These are phyloP conservation scores for Caenorhabditis briggsae DNA, from an alignment of 1,140 invertebrate species.

Conservation along the genomic window DNA sequence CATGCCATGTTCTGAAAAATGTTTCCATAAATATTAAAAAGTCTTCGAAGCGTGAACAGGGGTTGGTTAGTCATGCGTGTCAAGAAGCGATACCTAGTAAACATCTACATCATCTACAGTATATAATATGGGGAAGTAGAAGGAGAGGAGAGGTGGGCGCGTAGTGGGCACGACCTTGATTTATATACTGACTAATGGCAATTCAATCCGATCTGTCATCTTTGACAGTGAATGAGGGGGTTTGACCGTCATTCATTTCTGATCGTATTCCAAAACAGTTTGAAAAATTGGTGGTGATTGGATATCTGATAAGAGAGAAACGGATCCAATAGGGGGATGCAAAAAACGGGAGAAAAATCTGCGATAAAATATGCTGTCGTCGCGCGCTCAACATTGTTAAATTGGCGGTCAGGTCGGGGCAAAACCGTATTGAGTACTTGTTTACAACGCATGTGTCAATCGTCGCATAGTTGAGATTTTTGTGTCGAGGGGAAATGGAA, in stretches of 20 bases:
- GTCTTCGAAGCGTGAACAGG: no score
- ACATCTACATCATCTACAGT: no score
- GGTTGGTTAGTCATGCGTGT: no score
- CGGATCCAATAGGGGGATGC: neutral
- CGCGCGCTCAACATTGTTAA: neutral
- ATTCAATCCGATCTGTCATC: constrained; percentile 21
- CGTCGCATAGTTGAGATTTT: neutral
- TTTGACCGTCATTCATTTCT: no score
- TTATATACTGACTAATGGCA: constrained; percentile 39
- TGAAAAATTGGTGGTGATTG: neutral
- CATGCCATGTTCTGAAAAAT: no score
- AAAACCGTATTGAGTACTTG: constrained; percentile 29
- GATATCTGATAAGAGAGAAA: neutral
- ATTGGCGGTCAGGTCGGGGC: neutral
- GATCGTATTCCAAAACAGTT: neutral
- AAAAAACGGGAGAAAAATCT: neutral
- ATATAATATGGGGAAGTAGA: neutral
- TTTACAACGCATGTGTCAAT: constrained; percentile 10
- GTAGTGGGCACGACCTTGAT: constrained; percentile 2
- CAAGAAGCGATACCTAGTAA: no score
- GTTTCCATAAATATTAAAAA: no score
- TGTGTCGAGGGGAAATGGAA: neutral
- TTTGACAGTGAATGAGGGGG: neutral
- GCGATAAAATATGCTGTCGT: neutral
- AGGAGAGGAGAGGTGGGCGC: neutral